phyloP scores from a whole-genome alignment of 2,113 vertebrate genomes.

The Pseudorectes ferrugineus region DNA sequence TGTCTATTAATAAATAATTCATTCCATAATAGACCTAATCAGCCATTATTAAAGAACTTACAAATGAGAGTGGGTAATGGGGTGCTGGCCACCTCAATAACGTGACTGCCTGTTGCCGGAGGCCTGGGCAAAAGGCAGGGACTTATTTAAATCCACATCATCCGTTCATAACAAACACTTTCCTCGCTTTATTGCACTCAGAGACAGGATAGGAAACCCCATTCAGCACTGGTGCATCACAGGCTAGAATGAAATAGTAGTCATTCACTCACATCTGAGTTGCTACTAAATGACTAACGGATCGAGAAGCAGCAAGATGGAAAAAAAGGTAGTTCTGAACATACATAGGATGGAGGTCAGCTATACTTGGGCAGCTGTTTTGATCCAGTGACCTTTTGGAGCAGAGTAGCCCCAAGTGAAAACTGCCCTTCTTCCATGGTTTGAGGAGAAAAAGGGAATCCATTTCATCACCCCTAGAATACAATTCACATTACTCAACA shows the following conservation, averaged over 20 bases:
- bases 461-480: background rate
- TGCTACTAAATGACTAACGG: background rate
- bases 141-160: too few relatives aligned
- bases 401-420: background rate
- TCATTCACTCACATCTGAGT: background rate
- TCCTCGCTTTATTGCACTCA: background rate
- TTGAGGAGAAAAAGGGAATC: background rate
- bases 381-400: background rate
- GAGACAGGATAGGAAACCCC: background rate
- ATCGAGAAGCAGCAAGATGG: background rate
- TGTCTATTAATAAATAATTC: too few relatives aligned
- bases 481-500: background rate
- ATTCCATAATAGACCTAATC: too few relatives aligned
- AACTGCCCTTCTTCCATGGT: background rate
- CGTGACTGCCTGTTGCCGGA: too few relatives aligned
- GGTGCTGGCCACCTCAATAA: too few relatives aligned
- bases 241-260: background rate
- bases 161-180: background rate
- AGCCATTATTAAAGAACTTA: too few relatives aligned
- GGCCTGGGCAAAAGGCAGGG: too few relatives aligned
- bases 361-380: background rate
- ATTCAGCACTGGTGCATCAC: background rate
- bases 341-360: background rate
- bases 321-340: background rate
- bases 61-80: too few relatives aligned